phyloP scores from a whole-genome alignment of 2,113 vertebrate genomes.

The Lampris megalopsis region DNA sequence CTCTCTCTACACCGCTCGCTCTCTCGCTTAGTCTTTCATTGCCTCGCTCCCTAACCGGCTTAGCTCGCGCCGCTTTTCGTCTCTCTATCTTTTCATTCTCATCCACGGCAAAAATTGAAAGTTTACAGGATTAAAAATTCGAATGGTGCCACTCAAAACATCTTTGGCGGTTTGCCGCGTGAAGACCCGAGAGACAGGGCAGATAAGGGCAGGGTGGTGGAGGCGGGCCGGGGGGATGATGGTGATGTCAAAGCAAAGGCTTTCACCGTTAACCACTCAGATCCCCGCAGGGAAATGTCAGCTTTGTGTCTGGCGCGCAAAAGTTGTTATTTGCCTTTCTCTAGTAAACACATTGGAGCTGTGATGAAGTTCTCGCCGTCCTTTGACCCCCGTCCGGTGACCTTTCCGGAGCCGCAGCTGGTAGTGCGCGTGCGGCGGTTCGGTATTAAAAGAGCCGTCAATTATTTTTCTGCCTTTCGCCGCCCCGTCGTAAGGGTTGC shows the following conservation, averaged over 20 bases:
- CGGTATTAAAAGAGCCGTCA: no score
- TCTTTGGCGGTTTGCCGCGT: slow-evolving; percentile 1
- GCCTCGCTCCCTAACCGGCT: not conserved
- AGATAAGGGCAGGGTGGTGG: slow-evolving; percentile 25
- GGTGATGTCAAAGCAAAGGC: slow-evolving; percentile 46
- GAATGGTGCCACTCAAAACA: slow-evolving; percentile 41
- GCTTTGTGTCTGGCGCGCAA: slow-evolving; percentile 21
- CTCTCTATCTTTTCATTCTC: slow-evolving; percentile 21
- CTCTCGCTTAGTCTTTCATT: slow-evolving; percentile 1
- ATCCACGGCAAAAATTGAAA: slow-evolving; percentile 49
- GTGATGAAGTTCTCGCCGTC: not conserved
- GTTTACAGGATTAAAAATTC: slow-evolving; percentile 54
- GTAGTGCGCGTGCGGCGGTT: not conserved
- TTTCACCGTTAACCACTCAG: slow-evolving; percentile 15
- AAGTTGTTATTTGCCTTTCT: slow-evolving; percentile 24
- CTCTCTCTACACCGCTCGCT: not conserved
- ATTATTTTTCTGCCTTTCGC: no score
- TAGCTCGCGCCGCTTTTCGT: no score
- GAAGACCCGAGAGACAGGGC: slow-evolving; percentile 22
- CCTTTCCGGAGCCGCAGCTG: slow-evolving; percentile 15
- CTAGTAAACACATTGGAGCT: slow-evolving; percentile 26
- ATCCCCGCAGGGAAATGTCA: slow-evolving; percentile 23
- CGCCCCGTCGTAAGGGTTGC: no score
- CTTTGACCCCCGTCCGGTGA: not conserved
- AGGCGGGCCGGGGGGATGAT: slow-evolving; percentile 34